Evolutionary conservation across 2,113 vertebrate species (phyloP).

Genomic region (Thunnus maccoyii): DNA sequence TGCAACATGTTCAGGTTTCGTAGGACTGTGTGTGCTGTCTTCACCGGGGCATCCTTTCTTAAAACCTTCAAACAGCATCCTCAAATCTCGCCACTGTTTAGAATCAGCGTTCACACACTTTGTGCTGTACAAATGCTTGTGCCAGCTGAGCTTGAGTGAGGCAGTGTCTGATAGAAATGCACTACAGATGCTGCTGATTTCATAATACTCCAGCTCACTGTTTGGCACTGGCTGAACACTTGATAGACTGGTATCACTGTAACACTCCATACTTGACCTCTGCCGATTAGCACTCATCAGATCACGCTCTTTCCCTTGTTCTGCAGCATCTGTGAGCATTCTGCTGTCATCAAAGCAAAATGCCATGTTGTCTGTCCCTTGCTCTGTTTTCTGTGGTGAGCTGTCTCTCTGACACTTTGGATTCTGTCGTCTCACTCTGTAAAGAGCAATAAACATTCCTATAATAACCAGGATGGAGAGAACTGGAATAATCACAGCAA

Average conservation of each 20-base stretch:
- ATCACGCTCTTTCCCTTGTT: constrained; percentile 43
- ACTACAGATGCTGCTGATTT: constrained; percentile 77
- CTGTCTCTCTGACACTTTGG: constrained; percentile 26
- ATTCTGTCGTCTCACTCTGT: constrained; percentile 27
- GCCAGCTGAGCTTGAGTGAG: constrained; percentile 54
- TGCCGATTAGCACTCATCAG: constrained; percentile 38
- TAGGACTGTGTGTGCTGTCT: constrained; percentile 7
- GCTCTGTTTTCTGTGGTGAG: constrained; percentile 38
- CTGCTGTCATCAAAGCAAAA: constrained; percentile 63
- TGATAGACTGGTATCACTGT: constrained; percentile 31
- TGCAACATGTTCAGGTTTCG: constrained; percentile 15
- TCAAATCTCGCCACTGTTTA: constrained; percentile 43
- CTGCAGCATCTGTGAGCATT: constrained; percentile 1
- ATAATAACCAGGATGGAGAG: constrained; percentile 57
- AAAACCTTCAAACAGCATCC: constrained; percentile 32
- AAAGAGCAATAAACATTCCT: constrained; percentile 48
- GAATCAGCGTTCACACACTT: constrained; percentile 25
- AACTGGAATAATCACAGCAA: constrained; percentile 71
- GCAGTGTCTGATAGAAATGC: constrained; percentile 58
- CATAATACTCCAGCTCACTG: constrained; percentile 79
- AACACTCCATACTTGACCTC: constrained; percentile 39
- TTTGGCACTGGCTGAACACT: constrained; percentile 25
- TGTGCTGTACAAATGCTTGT: constrained; percentile 28
- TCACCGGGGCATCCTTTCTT: constrained; percentile 21
- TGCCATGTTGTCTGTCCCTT: constrained; percentile 67